These are phyloP conservation scores for Eupeodes latifasciatus DNA, from an alignment of 2,888 invertebrate species.

Conservation along the genomic window DNA sequence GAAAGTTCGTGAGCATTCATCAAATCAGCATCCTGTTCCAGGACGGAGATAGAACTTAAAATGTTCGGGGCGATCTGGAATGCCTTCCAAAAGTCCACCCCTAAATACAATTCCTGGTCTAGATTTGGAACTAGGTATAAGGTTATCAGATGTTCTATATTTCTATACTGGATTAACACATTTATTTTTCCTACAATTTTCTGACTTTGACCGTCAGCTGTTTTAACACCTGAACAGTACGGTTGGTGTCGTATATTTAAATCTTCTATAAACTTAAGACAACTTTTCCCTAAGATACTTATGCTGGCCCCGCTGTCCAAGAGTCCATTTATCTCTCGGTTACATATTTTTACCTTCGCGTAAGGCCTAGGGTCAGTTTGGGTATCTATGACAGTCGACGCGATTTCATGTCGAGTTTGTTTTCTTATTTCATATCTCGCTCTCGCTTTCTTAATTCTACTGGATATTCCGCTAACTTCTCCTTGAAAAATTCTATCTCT, in stretches of 20 bases:
- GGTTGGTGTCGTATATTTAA: not conserved
- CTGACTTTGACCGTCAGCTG: not conserved
- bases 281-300: not conserved
- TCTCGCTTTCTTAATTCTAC: not conserved
- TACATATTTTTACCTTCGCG: not conserved
- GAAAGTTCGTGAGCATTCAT: constrained; percentile 21
- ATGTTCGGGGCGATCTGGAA: constrained; percentile 37
- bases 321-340: not conserved
- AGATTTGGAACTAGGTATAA: constrained; percentile 52
- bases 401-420: not conserved
- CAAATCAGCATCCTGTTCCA: not conserved
- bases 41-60: not conserved
- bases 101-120: constrained; percentile 52
- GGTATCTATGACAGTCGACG: not conserved
- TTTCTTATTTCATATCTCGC: not conserved
- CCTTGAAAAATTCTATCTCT: not conserved
- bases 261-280: not conserved
- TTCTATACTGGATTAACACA: not conserved
- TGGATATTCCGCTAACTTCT: not conserved
- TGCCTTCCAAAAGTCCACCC: constrained; percentile 49
- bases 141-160: not conserved
- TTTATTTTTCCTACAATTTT: constrained; percentile 26
- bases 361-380: not conserved
- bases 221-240: not conserved
- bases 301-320: not conserved